Evolutionary conservation across 2,888 invertebrate genomes (phyloP).

Genomic region (Andrena haemorrhoa): DNA sequence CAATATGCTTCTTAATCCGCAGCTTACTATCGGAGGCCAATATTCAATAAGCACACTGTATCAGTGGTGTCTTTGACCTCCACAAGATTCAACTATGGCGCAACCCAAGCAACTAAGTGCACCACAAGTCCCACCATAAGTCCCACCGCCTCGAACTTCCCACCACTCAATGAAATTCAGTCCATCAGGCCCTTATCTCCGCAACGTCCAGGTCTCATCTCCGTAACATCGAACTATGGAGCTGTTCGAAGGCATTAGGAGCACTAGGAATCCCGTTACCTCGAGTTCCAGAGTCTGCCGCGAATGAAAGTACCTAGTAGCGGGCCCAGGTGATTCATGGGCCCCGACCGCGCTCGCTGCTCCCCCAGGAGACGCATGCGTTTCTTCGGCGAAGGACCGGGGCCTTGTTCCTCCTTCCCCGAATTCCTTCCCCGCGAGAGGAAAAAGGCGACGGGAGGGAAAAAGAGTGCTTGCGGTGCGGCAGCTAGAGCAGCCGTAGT

Average conservation of each 20-base stretch:
- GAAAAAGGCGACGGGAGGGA: constrained; percentile 29
- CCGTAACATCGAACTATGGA: background rate
- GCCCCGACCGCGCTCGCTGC: constrained; percentile 16
- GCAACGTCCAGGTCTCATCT: too few species aligned
- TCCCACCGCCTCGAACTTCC: too few species aligned
- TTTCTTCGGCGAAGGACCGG: constrained; percentile 3
- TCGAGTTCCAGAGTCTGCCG: constrained; percentile 2
- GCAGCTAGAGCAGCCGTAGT: constrained; percentile 59
- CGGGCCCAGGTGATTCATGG: constrained; percentile 60
- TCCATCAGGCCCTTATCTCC: too few species aligned
- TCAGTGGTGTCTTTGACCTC: background rate
- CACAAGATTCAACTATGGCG: background rate
- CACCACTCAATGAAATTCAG: too few species aligned
- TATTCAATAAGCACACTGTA: background rate
- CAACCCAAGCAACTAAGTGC: constrained; percentile 16
- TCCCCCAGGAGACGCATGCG: constrained; percentile 16
- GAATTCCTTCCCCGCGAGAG: constrained; percentile 61
- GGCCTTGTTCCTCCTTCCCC: constrained; percentile 49
- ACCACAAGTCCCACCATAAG: constrained; percentile 30
- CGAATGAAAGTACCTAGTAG: constrained; percentile 13
- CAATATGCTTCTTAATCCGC: too few species aligned
- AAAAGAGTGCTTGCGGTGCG: constrained; percentile 47
- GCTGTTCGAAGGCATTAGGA: constrained; percentile 19
- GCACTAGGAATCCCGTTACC: constrained; percentile 51
- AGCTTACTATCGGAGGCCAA: background rate